phyloP scores from a whole-genome alignment of 2,113 vertebrate genomes.

The Salvelinus alpinus region DNA sequence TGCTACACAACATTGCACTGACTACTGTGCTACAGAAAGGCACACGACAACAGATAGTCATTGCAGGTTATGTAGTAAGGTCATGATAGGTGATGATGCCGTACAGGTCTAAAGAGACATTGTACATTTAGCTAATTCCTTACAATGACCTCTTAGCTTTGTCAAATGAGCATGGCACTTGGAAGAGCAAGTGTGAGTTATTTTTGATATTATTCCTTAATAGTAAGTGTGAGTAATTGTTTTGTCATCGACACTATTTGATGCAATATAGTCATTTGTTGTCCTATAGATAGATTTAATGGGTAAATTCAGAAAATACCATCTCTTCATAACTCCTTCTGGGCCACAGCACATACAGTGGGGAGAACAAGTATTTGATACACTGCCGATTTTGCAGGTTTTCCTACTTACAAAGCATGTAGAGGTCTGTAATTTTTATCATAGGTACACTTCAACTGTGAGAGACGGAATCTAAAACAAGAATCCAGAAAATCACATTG shows the following conservation, averaged over 20 bases:
- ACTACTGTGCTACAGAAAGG: neutral
- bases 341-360: conserved; percentile 29
- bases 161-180: neutral
- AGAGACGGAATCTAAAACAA: no score
- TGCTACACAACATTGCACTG: neutral
- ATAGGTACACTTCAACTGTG: no score
- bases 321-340: conserved; percentile 25
- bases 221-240: neutral
- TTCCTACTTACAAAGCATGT: no score
- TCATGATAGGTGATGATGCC: neutral
- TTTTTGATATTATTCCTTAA: neutral
- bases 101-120: neutral
- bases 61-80: neutral
- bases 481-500: no score
- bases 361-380: no score
- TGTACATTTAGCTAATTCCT: neutral
- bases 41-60: neutral
- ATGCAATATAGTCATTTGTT: conserved; percentile 37
- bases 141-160: neutral
- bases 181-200: neutral
- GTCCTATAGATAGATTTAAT: neutral
- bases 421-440: no score
- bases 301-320: neutral
- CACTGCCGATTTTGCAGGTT: no score
- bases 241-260: conserved; percentile 16